Percentiles rank a stretch among this genome's conserved stretches.
These are phyloP conservation scores for Corythornis vintsioides DNA, from an alignment of 2,113 vertebrate genomes.

Conservation along the genomic window DNA sequence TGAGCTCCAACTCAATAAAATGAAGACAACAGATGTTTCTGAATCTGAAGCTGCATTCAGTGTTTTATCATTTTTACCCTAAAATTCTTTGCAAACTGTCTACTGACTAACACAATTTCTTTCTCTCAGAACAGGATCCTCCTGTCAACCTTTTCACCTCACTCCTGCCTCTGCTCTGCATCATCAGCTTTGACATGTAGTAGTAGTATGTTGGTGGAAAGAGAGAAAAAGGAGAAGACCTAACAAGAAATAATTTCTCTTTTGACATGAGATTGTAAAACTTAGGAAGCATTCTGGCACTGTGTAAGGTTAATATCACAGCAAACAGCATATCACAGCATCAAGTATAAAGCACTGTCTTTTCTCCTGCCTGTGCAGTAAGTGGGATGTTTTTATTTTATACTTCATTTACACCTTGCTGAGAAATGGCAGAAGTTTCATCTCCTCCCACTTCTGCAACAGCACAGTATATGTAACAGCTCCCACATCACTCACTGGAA, in stretches of 20 bases:
- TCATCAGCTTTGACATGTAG: constrained; percentile 20
- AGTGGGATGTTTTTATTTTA: constrained; percentile 77
- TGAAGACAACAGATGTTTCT: neutral
- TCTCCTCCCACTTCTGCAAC: constrained; percentile 65
- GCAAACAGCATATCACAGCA: constrained; percentile 67
- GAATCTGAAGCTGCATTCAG: neutral
- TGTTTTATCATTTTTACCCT: constrained; percentile 3
- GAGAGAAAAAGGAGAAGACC: constrained; percentile 6
- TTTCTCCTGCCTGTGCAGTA: constrained; percentile 57
- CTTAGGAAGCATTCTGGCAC: constrained; percentile 29
- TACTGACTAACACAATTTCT: neutral
- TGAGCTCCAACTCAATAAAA: constrained; percentile 4
- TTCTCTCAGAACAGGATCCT: neutral
- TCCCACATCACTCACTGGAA: constrained; percentile 57
- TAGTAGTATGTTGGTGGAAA: constrained; percentile 5
- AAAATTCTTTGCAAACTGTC: neutral
- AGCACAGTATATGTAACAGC: constrained; percentile 48
- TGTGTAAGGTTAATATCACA: constrained; percentile 56
- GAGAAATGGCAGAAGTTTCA: constrained; percentile 68
- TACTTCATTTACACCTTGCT: constrained; percentile 80
- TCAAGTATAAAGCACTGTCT: constrained; percentile 51
- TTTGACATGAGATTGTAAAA: constrained; percentile 60
- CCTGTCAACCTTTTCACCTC: constrained; percentile 25
- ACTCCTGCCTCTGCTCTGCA: constrained; percentile 18
- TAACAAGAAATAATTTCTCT: constrained; percentile 40